Evolutionary conservation across 2,797 vertebrate genomes (phyloP), one percentile per base, ranked within the genome.

Genomic region (Smutsia gigantea): DNA sequence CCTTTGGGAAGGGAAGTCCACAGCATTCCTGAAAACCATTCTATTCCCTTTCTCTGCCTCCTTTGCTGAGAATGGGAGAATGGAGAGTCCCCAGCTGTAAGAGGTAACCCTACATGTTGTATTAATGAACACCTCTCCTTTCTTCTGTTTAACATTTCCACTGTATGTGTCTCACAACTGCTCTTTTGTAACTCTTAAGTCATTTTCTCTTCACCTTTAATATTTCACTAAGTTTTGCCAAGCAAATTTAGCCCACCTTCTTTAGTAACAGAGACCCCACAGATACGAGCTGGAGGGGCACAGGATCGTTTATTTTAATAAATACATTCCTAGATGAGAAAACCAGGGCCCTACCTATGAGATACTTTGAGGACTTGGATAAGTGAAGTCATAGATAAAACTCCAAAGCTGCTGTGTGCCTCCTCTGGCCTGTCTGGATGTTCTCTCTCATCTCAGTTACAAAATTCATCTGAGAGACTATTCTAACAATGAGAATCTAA

Each of bases 301-400:
- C n/a, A 29, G 11, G 59, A 29, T 71, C 78, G 81, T 84, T 93
- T 69, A 93, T 27, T 85, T 51, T 87, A 94, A 90, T 21, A 90
- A 87, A 23, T 34, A 19, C 8, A 57, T 64, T 9, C 18, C 72
- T 82, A 46, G 4, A 75, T 87, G 79, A 89, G 59, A 68, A 93
- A 95, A 68, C 15, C n/a, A 57, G 42, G 21, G 31, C 7, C 74
- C 25, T 63, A 31, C 12, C 61, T 82, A 78, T n/a, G 55, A 83
- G 29, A 96, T 75, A 85, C 84, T 82, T 42, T 49, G 90, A 59
- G 81, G 64, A 7, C 95, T 91, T 97, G 77, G 5, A 39, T 29
- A 78, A 63, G 51, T 78, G 25, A 93, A 90, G 6, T 94, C 1
- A 68, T 59, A 96, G 87, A 69, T 90, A 92, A 97, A 94, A 77